Base-by-base conservation (phyloP, 1,140 invertebrate species). In the Samia ricini region DNA sequence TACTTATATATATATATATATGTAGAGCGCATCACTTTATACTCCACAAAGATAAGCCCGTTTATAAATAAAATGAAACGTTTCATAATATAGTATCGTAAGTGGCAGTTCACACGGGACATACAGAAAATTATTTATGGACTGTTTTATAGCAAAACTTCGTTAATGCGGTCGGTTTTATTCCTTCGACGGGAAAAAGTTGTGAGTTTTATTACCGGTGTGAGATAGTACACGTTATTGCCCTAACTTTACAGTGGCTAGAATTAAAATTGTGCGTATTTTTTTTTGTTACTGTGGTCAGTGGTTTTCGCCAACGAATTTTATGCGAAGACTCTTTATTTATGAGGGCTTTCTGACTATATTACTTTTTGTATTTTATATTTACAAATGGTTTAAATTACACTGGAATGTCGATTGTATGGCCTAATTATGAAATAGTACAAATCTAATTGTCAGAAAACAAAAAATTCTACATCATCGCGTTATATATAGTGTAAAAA, bases 201-300 rank as follows among this genome's bases (percentile, higher is more conserved):
- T 90, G 79, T 65, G 76, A 82, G 85, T 83, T 88, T 90, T 88
- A 88, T 90, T 84, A 76, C 82, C 85, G 83, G 88, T 88, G 83
- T 83, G 88, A 88, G 79, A 88, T 88, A 88, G 87, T 83, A 89
- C 81, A 83, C 85, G 83, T 90, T 88, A 90, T 90, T 85, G 85
- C 85, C 76, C 77, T 74, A 88, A 89, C 74, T 88, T 87, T 85
- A 73, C 66, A 64, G 67, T 74, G 62, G 79, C 65, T 68, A 74
- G 73, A 82, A 88, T 89, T 88, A 88, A 89, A 85, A 89, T 83
- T 85, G 79, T n/a, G n/a, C n/a, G n/a, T 42, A 15, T 42, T 42
- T 42, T 61, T 61, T 66, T 80, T 82, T 36, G 12, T 88, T 86
- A 85, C 15, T 89, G 85, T 71, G 79, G 84, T 83, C 77, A 81